phyloP scores from a whole-genome alignment of 1,140 invertebrate genomes.

The Solenopsis invicta region DNA sequence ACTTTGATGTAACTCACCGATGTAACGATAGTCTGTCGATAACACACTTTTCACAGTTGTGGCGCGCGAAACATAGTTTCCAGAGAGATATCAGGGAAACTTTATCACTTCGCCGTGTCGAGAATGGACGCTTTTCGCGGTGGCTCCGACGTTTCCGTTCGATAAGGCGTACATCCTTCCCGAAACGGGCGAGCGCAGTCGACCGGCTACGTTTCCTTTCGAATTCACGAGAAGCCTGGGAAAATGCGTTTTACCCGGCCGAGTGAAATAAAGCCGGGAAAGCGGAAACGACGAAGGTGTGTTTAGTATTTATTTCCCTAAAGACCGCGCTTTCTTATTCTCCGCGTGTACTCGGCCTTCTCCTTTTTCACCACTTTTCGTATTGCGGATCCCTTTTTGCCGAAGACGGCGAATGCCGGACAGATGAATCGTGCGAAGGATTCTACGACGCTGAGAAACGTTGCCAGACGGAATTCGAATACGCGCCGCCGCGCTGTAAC shows the following conservation, averaged over 20 bases:
- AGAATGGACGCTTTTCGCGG: constrained; percentile 53
- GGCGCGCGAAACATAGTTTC: constrained; percentile 53
- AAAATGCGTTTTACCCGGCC: constrained; percentile 20
- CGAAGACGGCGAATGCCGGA: constrained; percentile 39
- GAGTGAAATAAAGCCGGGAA: constrained; percentile 46
- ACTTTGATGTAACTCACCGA: constrained; percentile 46
- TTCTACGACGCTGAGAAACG: constrained; percentile 29
- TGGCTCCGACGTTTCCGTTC: constrained; percentile 54
- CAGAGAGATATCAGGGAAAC: constrained; percentile 61
- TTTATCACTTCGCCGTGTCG: constrained; percentile 55
- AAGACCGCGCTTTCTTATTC: constrained; percentile 55
- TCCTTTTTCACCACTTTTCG: constrained; percentile 59
- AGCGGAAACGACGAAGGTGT: constrained; percentile 26
- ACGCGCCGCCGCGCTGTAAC: neutral
- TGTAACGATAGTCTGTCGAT: constrained; percentile 46
- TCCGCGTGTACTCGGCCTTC: constrained; percentile 14
- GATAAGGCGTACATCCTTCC: constrained; percentile 28
- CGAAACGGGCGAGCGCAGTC: neutral
- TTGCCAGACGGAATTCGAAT: constrained; percentile 48
- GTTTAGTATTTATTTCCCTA: constrained; percentile 76
- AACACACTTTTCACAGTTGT: constrained; percentile 47
- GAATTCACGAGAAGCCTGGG: constrained; percentile 35
- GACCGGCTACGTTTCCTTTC: neutral
- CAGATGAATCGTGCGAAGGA: constrained; percentile 54
- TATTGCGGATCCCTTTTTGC: constrained; percentile 51